Evolutionary conservation across 2,113 vertebrate genomes (phyloP), one percentile per base, ranked within the genome.

Genomic region (Ameiurus melas): DNA sequence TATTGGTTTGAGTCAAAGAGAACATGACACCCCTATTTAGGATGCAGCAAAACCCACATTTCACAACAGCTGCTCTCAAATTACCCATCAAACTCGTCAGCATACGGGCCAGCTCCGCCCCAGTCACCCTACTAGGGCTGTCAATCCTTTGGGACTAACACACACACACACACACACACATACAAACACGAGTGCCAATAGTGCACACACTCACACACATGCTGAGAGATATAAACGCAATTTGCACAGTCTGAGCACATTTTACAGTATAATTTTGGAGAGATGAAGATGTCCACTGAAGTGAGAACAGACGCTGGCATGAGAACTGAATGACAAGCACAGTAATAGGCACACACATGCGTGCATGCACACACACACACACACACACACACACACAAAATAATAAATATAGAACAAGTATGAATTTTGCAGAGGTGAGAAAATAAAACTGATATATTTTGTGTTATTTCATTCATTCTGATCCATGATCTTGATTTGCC

Each of bases 61-160:
- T 89, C 88, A 86, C 78, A 89, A 88, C 90, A 88, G 78, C 86
- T 91, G 88, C 86, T 91, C 83, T 89, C 57, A 88, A 88, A 89
- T 89, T 86, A 89, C 88, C 90, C 86, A 89, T 91, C 90, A 91
- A 89, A 85, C 60, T 71, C 19, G 36, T 79, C 85, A 89, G n/a
- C 39, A 88, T 66, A 68, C 30, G 78, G 83, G 51, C 86, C 86
- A 84, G 78, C 78, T 83, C 85, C 71, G 58, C 84, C 89, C 86
- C 83, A 75, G 58, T 86, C 83, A 87, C 30, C 70, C 88, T 43
- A 51, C 83, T 82, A 62, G 36, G n/a, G 47, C 77, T 83, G 90
- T 60, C 66, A 71, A 4, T 86, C 87, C 80, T 84, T 39, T 43
- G 75, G 75, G 33, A 55, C 27, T 79, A 55, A 77, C 43, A 73